These are phyloP conservation scores for Augiades crinisus DNA, from an alignment of 2,888 invertebrate genomes.

Conservation along the genomic window DNA sequence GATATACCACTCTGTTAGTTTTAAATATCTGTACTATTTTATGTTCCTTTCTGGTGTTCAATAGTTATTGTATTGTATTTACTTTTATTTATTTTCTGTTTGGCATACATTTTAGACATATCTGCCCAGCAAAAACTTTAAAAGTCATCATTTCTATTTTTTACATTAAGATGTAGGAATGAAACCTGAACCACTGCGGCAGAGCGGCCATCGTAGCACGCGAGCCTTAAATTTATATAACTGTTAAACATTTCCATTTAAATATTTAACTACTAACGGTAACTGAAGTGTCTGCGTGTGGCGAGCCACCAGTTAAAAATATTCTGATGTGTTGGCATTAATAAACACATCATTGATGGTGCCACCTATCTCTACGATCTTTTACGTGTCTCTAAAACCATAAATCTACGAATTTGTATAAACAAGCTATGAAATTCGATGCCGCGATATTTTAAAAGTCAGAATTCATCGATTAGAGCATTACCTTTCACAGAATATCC, in stretches of 20 bases:
- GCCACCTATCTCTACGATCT: constrained; percentile 17
- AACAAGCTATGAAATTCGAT: constrained; percentile 42
- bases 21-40: no score
- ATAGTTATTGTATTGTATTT: no score
- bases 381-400: not conserved
- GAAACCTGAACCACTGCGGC: no score
- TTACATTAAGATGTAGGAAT: no score
- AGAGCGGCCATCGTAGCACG: no score
- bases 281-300: constrained; percentile 4
- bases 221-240: not conserved
- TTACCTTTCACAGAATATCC: constrained; percentile 26
- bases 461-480: constrained; percentile 33
- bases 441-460: constrained; percentile 34
- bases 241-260: not conserved
- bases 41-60: no score
- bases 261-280: constrained; percentile 5
- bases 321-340: constrained; percentile 19
- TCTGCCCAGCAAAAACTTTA: no score
- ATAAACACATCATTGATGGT: constrained; percentile 30
- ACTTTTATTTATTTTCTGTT: no score
- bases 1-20: no score
- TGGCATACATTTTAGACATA: no score
- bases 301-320: constrained; percentile 8
- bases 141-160: no score
- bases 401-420: constrained; percentile 32